phyloP scores from a whole-genome alignment of 1,140 invertebrate genomes.

The Maniola jurtina region DNA sequence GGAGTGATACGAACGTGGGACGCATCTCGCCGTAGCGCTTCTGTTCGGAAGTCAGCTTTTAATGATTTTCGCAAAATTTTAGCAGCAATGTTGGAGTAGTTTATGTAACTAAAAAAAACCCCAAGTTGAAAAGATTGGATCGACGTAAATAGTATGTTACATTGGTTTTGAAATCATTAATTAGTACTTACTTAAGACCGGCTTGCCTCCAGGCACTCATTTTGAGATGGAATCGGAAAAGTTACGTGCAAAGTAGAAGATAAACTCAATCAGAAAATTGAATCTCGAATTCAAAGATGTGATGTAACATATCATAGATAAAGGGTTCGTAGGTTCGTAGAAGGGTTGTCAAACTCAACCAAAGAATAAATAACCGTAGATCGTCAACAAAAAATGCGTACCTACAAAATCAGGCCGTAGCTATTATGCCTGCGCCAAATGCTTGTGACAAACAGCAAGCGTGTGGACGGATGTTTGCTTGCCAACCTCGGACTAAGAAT shows the following conservation, averaged over 20 bases:
- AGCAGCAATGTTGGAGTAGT: slow-evolving; percentile 94
- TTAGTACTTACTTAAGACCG: slow-evolving; percentile 63
- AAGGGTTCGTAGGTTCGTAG: too few species aligned
- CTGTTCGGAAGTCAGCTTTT: slow-evolving; percentile 85
- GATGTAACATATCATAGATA: slow-evolving; percentile 42
- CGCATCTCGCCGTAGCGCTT: slow-evolving; percentile 87
- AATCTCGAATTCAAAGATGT: slow-evolving; percentile 39
- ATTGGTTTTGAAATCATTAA: slow-evolving; percentile 2
- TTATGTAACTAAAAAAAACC: slow-evolving; percentile 86
- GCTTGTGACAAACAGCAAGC: too few species aligned
- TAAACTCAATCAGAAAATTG: slow-evolving; percentile 37
- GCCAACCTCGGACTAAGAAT: too few species aligned
- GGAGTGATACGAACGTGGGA: slow-evolving; percentile 88
- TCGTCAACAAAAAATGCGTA: too few species aligned
- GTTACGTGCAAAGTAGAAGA: slow-evolving; percentile 26
- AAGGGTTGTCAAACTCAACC: too few species aligned
- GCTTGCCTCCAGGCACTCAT: slow-evolving; percentile 74
- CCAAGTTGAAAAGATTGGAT: slow-evolving; percentile 8
- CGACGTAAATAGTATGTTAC: not conserved
- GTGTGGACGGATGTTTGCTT: too few species aligned
- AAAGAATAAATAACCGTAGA: too few species aligned
- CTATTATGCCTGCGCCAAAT: too few species aligned
- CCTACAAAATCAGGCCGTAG: too few species aligned
- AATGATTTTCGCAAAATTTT: slow-evolving; percentile 87
- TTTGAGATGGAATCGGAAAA: slow-evolving; percentile 34